phyloP scores from a whole-genome alignment of 37 sponge, comb jelly and placozoan genomes.

The Aphrocallistes beatrix region DNA sequence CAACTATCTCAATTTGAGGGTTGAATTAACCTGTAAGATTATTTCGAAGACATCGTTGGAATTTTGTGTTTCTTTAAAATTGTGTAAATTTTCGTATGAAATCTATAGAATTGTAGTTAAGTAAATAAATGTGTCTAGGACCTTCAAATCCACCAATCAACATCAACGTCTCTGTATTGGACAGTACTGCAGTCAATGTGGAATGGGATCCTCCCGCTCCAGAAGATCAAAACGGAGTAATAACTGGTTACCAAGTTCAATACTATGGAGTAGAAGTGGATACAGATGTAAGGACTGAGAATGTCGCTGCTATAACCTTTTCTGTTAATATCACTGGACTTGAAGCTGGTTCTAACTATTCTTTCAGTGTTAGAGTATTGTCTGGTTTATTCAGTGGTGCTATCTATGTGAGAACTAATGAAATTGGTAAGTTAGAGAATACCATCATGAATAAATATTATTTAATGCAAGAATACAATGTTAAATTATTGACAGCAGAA shows the following conservation, averaged over 20 bases:
- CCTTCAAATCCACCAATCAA: background rate
- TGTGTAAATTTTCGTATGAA: too few species aligned
- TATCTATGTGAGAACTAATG: too few species aligned
- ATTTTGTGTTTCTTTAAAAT: too few species aligned
- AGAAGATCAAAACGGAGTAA: background rate
- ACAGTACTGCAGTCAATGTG: background rate
- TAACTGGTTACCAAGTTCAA: background rate
- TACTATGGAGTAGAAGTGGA: background rate
- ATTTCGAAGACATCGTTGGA: too few species aligned
- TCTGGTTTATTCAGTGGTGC: too few species aligned
- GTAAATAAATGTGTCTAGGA: background rate
- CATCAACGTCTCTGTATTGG: too few species aligned
- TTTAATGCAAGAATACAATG: background rate
- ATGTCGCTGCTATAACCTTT: background rate
- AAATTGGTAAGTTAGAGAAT: too few species aligned
- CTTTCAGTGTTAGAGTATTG: background rate
- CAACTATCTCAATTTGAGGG: too few species aligned
- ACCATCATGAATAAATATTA: background rate
- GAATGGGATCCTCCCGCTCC: background rate
- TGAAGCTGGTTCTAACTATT: background rate
- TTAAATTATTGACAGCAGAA: background rate
- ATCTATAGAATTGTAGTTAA: too few species aligned
- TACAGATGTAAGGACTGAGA: background rate
- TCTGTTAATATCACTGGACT: slow-evolving; percentile 2
- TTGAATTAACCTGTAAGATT: too few species aligned